Conservation (phyloP, 2,113 vertebrate genomes). For the Oryzias curvinotus region DNA sequence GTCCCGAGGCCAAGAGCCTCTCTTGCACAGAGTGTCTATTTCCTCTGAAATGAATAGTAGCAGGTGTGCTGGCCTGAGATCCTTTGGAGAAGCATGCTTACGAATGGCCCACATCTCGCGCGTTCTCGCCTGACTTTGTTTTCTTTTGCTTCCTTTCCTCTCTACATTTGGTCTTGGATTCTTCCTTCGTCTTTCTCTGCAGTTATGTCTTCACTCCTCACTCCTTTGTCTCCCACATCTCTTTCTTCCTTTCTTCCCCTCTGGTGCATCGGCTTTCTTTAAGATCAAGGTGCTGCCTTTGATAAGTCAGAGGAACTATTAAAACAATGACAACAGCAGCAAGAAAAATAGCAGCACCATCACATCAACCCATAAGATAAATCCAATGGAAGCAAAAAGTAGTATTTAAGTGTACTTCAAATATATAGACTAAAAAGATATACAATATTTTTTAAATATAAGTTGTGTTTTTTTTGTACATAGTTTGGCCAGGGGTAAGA, state of each 20-base stretch:
- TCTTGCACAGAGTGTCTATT: conserved; percentile 82
- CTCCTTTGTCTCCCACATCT: conserved; percentile 47
- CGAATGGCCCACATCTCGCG: conserved; percentile 74
- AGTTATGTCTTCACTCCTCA: conserved; percentile 63
- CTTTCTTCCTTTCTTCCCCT: conserved; percentile 25
- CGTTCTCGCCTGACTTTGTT: conserved; percentile 57
- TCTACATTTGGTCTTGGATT: conserved; percentile 50
- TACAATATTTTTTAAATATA: too few relatives aligned
- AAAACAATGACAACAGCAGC: too few relatives aligned
- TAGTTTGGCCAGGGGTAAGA: too few relatives aligned
- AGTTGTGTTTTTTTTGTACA: too few relatives aligned
- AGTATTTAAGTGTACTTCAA: too few relatives aligned
- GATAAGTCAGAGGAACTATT: conserved; percentile 34
- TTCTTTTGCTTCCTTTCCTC: conserved; percentile 56
- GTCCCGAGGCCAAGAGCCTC: conserved; percentile 79
- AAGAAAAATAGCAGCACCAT: too few relatives aligned
- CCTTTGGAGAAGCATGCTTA: conserved; percentile 70
- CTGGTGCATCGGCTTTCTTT: conserved; percentile 30
- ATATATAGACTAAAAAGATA: too few relatives aligned
- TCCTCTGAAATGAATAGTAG: conserved; percentile 84
- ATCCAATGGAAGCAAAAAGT: too few relatives aligned
- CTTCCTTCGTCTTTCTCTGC: conserved; percentile 44
- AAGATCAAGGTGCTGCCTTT: conserved; percentile 56
- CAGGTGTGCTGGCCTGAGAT: conserved; percentile 81
- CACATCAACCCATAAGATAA: too few relatives aligned